phyloP scores from a whole-genome alignment of 2,113 vertebrate genomes.

The Rhipidura dahli region DNA sequence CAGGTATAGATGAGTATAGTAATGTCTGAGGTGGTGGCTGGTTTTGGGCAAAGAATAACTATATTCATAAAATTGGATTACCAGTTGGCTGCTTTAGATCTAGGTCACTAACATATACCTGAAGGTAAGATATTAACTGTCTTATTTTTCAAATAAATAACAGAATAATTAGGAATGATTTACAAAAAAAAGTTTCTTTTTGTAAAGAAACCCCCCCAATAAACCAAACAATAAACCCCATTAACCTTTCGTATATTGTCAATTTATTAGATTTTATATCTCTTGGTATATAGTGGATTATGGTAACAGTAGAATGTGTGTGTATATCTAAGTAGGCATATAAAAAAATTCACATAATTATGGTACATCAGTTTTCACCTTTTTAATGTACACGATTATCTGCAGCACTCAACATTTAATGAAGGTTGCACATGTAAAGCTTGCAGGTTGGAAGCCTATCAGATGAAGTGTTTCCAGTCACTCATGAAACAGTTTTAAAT shows the following conservation, averaged over 20 bases:
- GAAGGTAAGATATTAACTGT: conserved; percentile 43
- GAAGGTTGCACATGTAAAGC: neutral
- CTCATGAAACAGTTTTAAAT: neutral
- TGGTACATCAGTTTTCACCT: neutral
- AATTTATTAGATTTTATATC: neutral
- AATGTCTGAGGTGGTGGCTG: neutral
- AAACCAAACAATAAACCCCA: neutral
- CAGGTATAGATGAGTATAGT: neutral
- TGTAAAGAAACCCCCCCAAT: neutral
- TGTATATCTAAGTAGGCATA: neutral
- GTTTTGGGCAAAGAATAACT: neutral
- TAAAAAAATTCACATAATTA: neutral
- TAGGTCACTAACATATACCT: neutral
- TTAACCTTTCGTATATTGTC: neutral
- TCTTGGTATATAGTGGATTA: neutral
- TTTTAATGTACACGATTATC: neutral
- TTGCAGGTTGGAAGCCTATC: neutral
- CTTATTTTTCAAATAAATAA: neutral
- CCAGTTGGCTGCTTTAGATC: neutral
- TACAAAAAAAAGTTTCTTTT: neutral
- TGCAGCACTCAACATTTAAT: neutral
- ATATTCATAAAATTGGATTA: too few relatives aligned
- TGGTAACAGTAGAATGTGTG: neutral
- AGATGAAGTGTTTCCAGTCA: neutral
- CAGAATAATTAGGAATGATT: conserved; percentile 6